Evolutionary conservation across 2,888 invertebrate genomes (phyloP), one percentile per base, ranked within the genome.

Genomic region (Lasioglossum vierecki): DNA sequence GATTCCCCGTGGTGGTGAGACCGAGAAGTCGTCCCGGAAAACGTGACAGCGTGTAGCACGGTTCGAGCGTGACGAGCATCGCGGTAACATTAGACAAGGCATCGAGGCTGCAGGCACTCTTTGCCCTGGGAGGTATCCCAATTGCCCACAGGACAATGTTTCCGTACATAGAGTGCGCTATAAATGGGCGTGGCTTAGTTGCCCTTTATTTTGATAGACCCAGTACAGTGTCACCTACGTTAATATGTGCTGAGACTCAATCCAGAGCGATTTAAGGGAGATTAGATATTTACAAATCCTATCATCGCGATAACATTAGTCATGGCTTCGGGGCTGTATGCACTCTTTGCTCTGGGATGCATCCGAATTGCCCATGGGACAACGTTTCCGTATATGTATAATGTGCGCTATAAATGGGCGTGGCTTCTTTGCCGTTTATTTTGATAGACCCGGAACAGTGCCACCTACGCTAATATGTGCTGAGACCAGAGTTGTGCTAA

Each of bases 31-130:
- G 68, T 66, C 41, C 22, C 41, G 22, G 73, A 44, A 74, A 74
- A 82, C 57, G 78, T 66, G 66, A 82, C 39, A 53, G 71, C 46
- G 63, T 49, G 60, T 39, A 49, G 78, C 53, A 13, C 49, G 66
- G 72, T 82, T 82, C 53, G 70, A 68, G 73, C 79, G 82, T 74
- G 70, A 68, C 82, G 73, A 68, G 57, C 53, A 68, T 79, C 26
- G 77, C 22, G 66, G 66, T 35, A 66, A 35, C 66, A 30, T 66
- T 35, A 30, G 66, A 66, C 35, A 18, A 4, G 66, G 66, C 66
- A 9, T 6, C 18, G 66, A 3, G 3, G 15, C 5, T 26, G 15
- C 8, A 18, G 18, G 18, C 66, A 18, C 66, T 35, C 35, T 35
- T 66, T 66, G 30, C 15, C 63, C 63, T 5, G 30, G 30, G 30